A percentile compares a stretch with the other conserved stretches of the same genome.
These are phyloP conservation scores for Arge pagana DNA, from an alignment of 2,888 invertebrate species.

Conservation along the genomic window DNA sequence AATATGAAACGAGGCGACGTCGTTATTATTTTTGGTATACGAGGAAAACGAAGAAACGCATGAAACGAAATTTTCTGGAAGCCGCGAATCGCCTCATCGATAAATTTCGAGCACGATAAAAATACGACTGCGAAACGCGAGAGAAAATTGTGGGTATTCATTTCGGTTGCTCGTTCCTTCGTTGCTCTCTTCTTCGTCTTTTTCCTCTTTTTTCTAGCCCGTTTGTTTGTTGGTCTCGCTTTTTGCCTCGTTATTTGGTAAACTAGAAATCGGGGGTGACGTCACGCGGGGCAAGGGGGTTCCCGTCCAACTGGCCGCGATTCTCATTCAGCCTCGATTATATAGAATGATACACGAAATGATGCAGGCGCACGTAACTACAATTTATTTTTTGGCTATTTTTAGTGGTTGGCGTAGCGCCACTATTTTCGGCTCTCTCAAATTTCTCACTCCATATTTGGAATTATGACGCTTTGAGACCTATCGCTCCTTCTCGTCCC, in stretches of 20 bases:
- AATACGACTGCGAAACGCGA: no score
- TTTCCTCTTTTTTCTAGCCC: not conserved
- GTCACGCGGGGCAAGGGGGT: slow-evolving; percentile 24
- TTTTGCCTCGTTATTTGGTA: slow-evolving; percentile 10
- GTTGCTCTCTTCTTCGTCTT: not conserved
- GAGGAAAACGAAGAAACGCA: no score
- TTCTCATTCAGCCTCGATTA: slow-evolving; percentile 42
- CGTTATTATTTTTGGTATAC: no score
- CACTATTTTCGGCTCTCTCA: slow-evolving; percentile 58
- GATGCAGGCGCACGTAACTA: slow-evolving; percentile 43
- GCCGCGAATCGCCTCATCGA: no score
- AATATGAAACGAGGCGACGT: no score
- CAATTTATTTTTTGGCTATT: slow-evolving; percentile 56
- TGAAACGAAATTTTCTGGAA: no score
- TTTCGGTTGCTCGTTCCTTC: not conserved
- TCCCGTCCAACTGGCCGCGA: slow-evolving; percentile 35
- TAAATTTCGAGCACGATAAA: no score
- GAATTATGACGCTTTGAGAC: slow-evolving; percentile 42
- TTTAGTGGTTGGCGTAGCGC: slow-evolving; percentile 53
- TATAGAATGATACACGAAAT: slow-evolving; percentile 45
- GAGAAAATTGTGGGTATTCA: no score
- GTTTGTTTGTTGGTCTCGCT: no score
- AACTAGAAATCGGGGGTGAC: not conserved
- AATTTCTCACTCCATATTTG: slow-evolving; percentile 57
- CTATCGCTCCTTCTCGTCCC: slow-evolving; percentile 7